Evolutionary conservation across 2,113 vertebrate genomes (phyloP), one percentile per base, ranked within the genome.

Genomic region (Triplophysa tibetana): DNA sequence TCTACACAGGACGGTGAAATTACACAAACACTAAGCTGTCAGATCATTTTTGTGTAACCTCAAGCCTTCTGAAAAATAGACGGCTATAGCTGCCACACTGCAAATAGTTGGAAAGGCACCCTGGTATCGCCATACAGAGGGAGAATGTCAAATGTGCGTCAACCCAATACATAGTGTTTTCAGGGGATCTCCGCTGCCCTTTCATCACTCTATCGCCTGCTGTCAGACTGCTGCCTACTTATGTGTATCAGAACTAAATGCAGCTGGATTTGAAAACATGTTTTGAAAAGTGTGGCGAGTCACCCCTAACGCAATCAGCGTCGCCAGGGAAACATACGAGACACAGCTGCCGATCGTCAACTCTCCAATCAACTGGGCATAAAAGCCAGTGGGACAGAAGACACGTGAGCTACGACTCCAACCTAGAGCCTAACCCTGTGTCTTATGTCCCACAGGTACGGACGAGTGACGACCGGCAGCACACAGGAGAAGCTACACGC

Each of bases 1-100:
- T 75, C 41, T 45, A 75, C 24, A 63, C 61, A 26, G 41, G 16
- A n/a, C 23, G 48, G 41, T 75, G 41, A 63, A 75, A 75, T 63
- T 48, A 48, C 16, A 48, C 23, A 3, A 26, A 62, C 14, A 38
- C 58, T 75, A 48, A 63, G 58, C 58, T 75, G 73, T 75, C 73
- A 75, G 14, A 50, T 75, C 73, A 2, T 63, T 75, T 75, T 75
- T 63, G 73, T 29, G 5, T 38, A 33, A 75, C 72, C 58, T 58
- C 70, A 7, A 56, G 70, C 56, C 0, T 61, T 74, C 21, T 48
- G 17, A 75, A 21, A 45, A 29, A 29, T 29, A 48, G 58, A 48
- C 26, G 58, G 23, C 72, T 75, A 58, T 26, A 48, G 17, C 33
- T 56, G 56, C 21, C 70, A 41, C 1, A 2, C 52, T 61, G 54